These are phyloP conservation scores for Idaea aversata DNA, from an alignment of 2,888 invertebrate species.

Conservation along the genomic window DNA sequence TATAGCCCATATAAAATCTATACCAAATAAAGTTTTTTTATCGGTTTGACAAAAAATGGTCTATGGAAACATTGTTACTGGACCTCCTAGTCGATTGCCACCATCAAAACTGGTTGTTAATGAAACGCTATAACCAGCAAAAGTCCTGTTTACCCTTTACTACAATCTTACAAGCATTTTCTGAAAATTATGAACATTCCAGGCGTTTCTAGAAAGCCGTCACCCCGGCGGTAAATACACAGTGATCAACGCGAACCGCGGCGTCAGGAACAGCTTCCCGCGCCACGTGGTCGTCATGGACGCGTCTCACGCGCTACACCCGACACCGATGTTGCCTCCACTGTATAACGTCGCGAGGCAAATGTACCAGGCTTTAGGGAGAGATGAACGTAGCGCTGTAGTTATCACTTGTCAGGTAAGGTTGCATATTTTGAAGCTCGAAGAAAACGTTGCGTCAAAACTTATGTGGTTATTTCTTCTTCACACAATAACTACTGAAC, in stretches of 20 bases:
- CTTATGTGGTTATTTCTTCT: background rate
- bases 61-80: too few species aligned
- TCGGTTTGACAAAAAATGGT: too few species aligned
- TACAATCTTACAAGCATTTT: background rate
- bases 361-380: conserved; percentile 91
- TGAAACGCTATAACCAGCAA: background rate
- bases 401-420: conserved; percentile 91
- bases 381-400: conserved; percentile 90
- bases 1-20: too few species aligned
- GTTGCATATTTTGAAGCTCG: conserved; percentile 17
- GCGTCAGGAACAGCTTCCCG: conserved; percentile 77
- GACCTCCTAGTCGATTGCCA: too few species aligned
- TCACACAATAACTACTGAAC: too few species aligned
- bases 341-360: conserved; percentile 92
- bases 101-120: too few species aligned
- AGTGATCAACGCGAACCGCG: conserved; percentile 89
- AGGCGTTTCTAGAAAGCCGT: conserved; percentile 87
- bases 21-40: too few species aligned
- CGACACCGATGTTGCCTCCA: conserved; percentile 89
- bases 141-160: background rate
- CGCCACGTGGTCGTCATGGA: conserved; percentile 80
- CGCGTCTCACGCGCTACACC: conserved; percentile 79
- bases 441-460: background rate
- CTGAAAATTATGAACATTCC: conserved; percentile 4
- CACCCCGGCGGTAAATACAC: conserved; percentile 88